Conservation (phyloP, 2,888 invertebrate species). For the Lymantria dispar region DNA sequence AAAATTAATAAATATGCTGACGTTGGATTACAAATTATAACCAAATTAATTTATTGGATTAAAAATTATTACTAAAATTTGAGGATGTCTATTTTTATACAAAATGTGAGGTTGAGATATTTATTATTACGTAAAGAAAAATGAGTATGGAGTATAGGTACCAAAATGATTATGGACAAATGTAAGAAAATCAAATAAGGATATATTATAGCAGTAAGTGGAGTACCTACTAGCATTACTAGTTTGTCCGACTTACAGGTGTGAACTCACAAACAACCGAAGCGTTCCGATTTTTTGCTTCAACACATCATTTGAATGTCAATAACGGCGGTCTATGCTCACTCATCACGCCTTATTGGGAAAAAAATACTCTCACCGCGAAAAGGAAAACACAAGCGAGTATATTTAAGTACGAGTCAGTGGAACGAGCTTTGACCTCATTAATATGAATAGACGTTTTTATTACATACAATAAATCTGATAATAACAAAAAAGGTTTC, state of each 20-base stretch:
- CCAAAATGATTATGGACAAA: conserved; percentile 9
- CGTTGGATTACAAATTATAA: neutral
- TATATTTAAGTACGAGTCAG: conserved; percentile 48
- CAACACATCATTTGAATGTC: conserved; percentile 64
- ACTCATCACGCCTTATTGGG: conserved; percentile 58
- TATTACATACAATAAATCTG: conserved; percentile 39
- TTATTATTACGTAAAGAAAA: too few species aligned
- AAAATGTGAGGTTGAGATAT: too few species aligned
- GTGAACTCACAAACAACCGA: conserved; percentile 52
- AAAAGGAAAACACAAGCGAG: conserved; percentile 62
- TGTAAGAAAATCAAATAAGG: too few species aligned
- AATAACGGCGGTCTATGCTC: conserved; percentile 59
- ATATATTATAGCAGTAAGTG: conserved; percentile 52
- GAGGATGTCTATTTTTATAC: too few species aligned
- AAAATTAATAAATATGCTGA: neutral
- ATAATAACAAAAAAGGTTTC: conserved; percentile 37
- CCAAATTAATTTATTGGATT: neutral
- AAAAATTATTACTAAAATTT: too few species aligned
- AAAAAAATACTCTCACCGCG: conserved; percentile 65
- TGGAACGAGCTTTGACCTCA: conserved; percentile 60
- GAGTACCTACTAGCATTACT: conserved; percentile 53
- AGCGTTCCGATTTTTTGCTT: conserved; percentile 63
- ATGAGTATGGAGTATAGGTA: too few species aligned
- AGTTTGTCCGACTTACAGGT: conserved; percentile 56
- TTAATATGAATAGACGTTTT: conserved; percentile 39